These are phyloP conservation scores for Pogonocherus hispidulus DNA, from an alignment of 2,888 invertebrate genomes.

Conservation along the genomic window DNA sequence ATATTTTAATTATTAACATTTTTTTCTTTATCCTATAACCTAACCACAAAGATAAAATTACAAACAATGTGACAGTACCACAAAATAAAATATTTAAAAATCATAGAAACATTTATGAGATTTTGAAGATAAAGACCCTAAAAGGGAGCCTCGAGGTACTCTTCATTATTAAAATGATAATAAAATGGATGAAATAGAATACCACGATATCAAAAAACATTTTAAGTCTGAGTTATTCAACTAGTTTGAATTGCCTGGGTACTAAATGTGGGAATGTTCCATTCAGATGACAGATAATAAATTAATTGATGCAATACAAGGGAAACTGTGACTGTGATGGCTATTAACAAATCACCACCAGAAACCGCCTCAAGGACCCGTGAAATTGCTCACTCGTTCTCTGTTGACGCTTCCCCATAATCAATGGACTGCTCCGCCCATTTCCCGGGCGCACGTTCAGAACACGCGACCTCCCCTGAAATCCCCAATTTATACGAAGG, in stretches of 20 bases:
- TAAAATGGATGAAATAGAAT: too few species aligned
- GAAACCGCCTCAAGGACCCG: constrained; percentile 54
- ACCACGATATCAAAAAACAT: too few species aligned
- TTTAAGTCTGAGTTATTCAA: too few species aligned
- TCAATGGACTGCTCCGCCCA: constrained; percentile 59
- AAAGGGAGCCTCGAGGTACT: too few species aligned
- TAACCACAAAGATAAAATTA: background rate
- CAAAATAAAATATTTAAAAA: too few species aligned
- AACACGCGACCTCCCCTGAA: constrained; percentile 36
- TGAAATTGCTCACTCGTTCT: constrained; percentile 50
- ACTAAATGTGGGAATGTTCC: constrained; percentile 19
- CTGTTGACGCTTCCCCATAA: constrained; percentile 61
- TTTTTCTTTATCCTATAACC: background rate
- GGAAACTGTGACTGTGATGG: constrained; percentile 49
- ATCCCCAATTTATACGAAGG: constrained; percentile 30
- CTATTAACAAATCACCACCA: constrained; percentile 62
- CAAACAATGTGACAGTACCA: too few species aligned
- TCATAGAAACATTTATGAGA: too few species aligned
- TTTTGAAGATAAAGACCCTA: too few species aligned
- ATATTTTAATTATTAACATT: background rate
- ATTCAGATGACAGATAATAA: constrained; percentile 38
- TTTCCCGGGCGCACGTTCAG: constrained; percentile 51
- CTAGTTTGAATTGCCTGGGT: background rate
- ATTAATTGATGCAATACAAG: constrained; percentile 42
- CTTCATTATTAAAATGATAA: too few species aligned